These are phyloP conservation scores for Cordilura impudica DNA, from an alignment of 2,888 invertebrate genomes.

Conservation along the genomic window DNA sequence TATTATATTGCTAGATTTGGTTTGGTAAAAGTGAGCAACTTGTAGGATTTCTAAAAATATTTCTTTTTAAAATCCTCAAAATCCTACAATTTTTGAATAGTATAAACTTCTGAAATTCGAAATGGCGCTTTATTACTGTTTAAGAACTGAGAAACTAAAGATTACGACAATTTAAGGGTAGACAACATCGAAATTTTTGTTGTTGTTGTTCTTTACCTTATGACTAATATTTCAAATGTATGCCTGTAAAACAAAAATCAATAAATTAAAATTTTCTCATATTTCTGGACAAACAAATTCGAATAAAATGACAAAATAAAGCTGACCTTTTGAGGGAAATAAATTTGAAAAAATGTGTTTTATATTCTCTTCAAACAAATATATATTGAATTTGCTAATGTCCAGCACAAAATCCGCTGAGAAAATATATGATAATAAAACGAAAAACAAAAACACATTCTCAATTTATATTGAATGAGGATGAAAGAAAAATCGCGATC, in stretches of 20 bases:
- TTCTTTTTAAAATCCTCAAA: too few relatives aligned
- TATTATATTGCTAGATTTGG: too few relatives aligned
- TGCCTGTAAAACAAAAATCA: neutral
- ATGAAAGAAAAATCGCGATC: neutral
- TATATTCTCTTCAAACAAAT: neutral
- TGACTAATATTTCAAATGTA: neutral
- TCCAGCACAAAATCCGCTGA: neutral
- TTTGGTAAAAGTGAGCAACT: too few relatives aligned
- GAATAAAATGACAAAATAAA: neutral
- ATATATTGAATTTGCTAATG: neutral
- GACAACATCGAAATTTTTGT: too few relatives aligned
- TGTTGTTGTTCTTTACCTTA: too few relatives aligned
- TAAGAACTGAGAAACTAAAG: too few relatives aligned
- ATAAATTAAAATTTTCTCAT: neutral
- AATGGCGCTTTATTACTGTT: too few relatives aligned
- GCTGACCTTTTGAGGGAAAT: neutral
- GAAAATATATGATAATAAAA: slow-evolving; percentile 23
- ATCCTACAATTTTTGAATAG: too few relatives aligned
- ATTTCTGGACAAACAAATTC: neutral
- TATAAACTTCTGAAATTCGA: too few relatives aligned
- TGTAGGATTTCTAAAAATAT: too few relatives aligned
- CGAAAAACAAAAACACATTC: neutral
- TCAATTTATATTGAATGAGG: neutral
- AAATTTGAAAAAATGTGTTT: neutral
- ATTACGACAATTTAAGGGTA: too few relatives aligned